Evolutionary conservation across 2,888 invertebrate genomes (phyloP).

Genomic region (Hirtodrosophila histrioides): DNA sequence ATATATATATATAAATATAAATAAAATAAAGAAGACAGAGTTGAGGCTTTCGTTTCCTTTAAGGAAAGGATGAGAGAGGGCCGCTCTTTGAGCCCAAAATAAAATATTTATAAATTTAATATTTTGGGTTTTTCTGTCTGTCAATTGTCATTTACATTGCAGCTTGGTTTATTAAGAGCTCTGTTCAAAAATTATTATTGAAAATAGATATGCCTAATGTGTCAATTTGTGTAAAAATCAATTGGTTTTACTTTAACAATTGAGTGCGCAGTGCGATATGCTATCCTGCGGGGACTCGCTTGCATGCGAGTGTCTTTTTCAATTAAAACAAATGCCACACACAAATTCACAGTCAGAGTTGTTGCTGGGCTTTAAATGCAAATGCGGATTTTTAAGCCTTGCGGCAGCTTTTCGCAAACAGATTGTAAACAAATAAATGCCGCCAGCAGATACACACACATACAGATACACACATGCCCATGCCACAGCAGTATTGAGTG

Average conservation of each 20-base stretch:
- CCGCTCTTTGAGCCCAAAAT: too few species aligned
- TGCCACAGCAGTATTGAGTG: conserved; percentile 42
- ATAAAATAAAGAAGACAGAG: too few species aligned
- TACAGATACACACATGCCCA: conserved; percentile 29
- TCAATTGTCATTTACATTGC: too few species aligned
- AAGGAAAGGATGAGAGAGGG: too few species aligned
- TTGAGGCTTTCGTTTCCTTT: too few species aligned
- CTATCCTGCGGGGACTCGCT: neutral
- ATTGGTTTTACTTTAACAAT: conserved; percentile 31
- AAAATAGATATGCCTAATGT: conserved; percentile 24
- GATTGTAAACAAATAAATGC: conserved; percentile 81
- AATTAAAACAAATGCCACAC: conserved; percentile 57
- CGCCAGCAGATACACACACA: conserved; percentile 59
- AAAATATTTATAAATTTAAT: too few species aligned
- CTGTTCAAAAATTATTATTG: too few species aligned
- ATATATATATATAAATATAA: too few species aligned
- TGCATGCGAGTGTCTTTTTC: conserved; percentile 60
- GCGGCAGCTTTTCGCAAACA: conserved; percentile 68
- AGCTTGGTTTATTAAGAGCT: too few species aligned
- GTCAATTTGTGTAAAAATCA: conserved; percentile 54
- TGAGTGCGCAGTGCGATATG: conserved; percentile 5
- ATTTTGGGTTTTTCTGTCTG: too few species aligned
- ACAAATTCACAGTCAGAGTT: conserved; percentile 16
- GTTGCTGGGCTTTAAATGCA: conserved; percentile 48
- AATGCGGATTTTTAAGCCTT: conserved; percentile 71